Base-by-base conservation (phyloP, 1,140 invertebrate species). In the Hylaeus volcanicus region DNA sequence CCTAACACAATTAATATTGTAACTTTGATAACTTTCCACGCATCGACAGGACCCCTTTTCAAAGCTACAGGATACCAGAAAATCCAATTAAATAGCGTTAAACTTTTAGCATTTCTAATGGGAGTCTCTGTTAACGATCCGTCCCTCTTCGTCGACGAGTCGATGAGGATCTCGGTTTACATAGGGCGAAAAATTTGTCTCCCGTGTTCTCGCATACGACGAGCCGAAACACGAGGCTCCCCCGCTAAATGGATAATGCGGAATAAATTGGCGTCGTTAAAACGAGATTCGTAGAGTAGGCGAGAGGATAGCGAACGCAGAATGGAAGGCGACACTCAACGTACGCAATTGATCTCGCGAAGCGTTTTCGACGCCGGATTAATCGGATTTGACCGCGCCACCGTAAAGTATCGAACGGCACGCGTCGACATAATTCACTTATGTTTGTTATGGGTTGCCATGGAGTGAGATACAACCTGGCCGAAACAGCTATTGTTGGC, bases 371-470 rank as follows among this genome's bases (percentile, higher is more conserved):
- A 73, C 74, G 83, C 60, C 74, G 65, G 76, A 85, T 83, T 91
- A 91, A 91, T 90, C 88, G 88, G 88, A 84, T 89, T 85, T 81
- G 86, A 87, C 85, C 75, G 72, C 72, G 82, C 68, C 81, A 72
- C 86, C 86, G 86, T 89, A 89, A 91, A 90, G 86, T 89, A 90
- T 89, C 84, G 84, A 92, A 89, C 83, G 87, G 87, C 89, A 91
- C 89, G 89, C 91, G 90, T 89, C 88, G 78, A 85, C 89, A 93
- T 92, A 92, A 93, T 92, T 92, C 91, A 92, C 91, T 92, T 90
- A 91, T 90, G 92, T 92, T 92, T 92, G 92, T 92, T 92, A 91
- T 90, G 88, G 89, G 88, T 92, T 90, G 88, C 90, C 87, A 89
- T 92, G 87, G 88, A 90, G 90, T 89, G 91, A 92, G 89, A 92